Evolutionary conservation across 2,797 vertebrate species (phyloP), one percentile per base, ranked within the genome.

Genomic region (Petrocephalus schoutedeni): DNA sequence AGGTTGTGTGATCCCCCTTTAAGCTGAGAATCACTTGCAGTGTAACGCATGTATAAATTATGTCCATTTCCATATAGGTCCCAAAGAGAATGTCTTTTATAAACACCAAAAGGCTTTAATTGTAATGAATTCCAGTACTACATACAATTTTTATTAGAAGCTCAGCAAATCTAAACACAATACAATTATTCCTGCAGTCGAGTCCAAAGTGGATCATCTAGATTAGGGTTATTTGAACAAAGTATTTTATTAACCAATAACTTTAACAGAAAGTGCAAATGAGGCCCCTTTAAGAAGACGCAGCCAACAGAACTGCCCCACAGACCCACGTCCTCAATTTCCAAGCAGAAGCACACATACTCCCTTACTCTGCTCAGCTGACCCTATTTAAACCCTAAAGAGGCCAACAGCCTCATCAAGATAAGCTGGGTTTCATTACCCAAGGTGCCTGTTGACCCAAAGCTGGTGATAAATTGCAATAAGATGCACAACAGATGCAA

Each of bases 21-120:
- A 91, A 92, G 90, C 87, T 90, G 91, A 87, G 61, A 92, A 86
- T 83, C 89, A 86, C 59, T 28, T 83, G 88, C 85, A 16, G 89
- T 71, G 87, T 56, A 87, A 84, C 89, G 89, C 85, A 87, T 91
- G 86, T 83, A 89, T 94, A 94, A 93, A 93, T 94, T 93, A 91
- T 88, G 56, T 80, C 88, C 89, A 82, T 88, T 91, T 93, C 91
- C 56, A 90, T 86, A 67, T 84, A 91, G 12, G 91, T 61, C 71
- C 54, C 28, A 86, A 3, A 89, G 89, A 93, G 93, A 91, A 41
- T 83, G 88, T 88, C 91, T 85, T 88, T 4, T 3, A 89, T 89
- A 90, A 93, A 93, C 91, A 90, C 91, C 59, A 89, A 91, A 92
- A 93, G 51, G 74, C 87, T 85, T 87, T 86, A 87, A 89, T 89